Evolutionary conservation across 2,888 invertebrate genomes (phyloP).

Genomic region (Xestia ashworthii): DNA sequence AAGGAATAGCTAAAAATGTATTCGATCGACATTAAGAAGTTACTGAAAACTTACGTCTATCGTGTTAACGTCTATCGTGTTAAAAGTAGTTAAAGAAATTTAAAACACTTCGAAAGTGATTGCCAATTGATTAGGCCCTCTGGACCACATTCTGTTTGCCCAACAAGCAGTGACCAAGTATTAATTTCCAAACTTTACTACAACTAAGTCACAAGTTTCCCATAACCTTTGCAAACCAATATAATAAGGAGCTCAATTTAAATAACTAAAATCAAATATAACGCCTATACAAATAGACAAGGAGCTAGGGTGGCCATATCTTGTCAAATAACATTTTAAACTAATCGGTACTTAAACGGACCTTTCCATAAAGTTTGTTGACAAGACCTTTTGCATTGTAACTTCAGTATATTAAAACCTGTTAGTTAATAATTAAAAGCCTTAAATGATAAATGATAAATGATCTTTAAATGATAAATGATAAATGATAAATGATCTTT

Average conservation of each 20-base stretch:
- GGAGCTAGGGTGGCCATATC: conserved; percentile 19
- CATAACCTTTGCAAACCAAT: conserved; percentile 35
- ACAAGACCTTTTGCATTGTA: conserved; percentile 24
- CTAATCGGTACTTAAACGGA: conserved; percentile 36
- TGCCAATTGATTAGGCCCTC: not conserved
- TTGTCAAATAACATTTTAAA: conserved; percentile 61
- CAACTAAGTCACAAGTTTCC: conserved; percentile 14
- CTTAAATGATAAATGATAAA: no score
- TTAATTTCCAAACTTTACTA: conserved; percentile 20
- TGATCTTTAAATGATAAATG: no score
- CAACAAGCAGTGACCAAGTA: not conserved
- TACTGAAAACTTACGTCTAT: no score
- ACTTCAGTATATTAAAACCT: conserved; percentile 14
- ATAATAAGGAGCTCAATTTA: conserved; percentile 38
- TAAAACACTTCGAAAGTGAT: not conserved
- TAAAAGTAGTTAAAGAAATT: not conserved
- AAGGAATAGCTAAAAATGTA: no score
- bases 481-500: no score
- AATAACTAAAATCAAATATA: conserved; percentile 46
- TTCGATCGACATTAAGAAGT: no score
- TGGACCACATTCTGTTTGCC: not conserved
- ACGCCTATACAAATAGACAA: conserved; percentile 20
- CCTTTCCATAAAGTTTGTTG: conserved; percentile 37
- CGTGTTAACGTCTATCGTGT: not conserved
- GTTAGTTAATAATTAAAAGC: conserved; percentile 12